Evolutionary conservation across 2,888 invertebrate species (phyloP), one percentile per base, ranked within the genome.

Genomic region (Lydus trimaculatus): DNA sequence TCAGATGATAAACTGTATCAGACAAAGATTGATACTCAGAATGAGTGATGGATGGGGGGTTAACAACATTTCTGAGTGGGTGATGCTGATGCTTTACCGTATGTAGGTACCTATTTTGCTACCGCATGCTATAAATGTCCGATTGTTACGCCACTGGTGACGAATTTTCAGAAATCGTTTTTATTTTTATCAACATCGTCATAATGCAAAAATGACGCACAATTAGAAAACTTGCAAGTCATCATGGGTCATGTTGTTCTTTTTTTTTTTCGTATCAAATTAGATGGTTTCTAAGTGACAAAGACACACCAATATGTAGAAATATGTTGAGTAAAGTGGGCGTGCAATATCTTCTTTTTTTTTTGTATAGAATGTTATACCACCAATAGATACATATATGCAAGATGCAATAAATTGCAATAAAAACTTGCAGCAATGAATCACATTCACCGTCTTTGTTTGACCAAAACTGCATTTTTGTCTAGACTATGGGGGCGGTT

Each of bases 401-500:
- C 74, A 75, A 17, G 75, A 74, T 74, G 78, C 78, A 73, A 78
- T 79, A 80, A 79, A 79, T 79, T 75, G 79, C 77, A 78, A 79
- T 76, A 79, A 79, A 80, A 78, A 77, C 73, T 76, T 75, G 77
- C 73, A 66, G 77, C 77, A 75, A 79, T 80, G 79, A 80, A 81
- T 80, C 79, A 79, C 76, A 3, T 4, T 78, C 79, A 70, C 72
- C 73, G 73, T 77, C 70, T 70, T 70, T 70, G 70, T 74, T 74
- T 72, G 71, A 68, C 75, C 71, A 71, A 56, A 75, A 75, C 74
- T 74, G 75, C 74, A 74, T 75, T 75, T 75, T 75, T 73, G 75
- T 75, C 75, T 75, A 75, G 75, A 75, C 75, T 71, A 71, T 64
- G 75, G 75, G 67, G 75, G 75, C 75, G 73, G 56, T 13, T 56